Evolutionary conservation across 2,888 invertebrate species (phyloP).

Genomic region (Scotopteryx bipunctaria): DNA sequence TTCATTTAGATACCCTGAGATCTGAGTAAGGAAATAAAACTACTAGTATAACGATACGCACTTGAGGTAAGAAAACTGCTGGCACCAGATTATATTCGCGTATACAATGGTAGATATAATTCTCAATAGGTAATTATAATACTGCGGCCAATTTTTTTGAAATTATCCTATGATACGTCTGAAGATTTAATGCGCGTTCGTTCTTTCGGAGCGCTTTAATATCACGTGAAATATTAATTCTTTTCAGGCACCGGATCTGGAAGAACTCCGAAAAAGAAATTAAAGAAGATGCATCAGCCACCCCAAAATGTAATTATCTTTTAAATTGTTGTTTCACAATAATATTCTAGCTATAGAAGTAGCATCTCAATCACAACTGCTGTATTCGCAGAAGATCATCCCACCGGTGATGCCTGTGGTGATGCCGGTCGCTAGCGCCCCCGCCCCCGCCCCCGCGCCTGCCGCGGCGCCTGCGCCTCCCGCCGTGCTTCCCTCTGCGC

Average conservation of each 20-base stretch:
- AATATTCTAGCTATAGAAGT: neutral
- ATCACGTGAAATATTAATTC: conserved; percentile 34
- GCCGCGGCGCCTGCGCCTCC: neutral
- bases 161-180: neutral
- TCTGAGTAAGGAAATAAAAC: conserved; percentile 54
- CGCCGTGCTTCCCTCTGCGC: neutral
- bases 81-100: conserved; percentile 33
- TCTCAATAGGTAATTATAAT: neutral
- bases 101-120: neutral
- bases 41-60: conserved; percentile 37
- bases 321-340: conserved; percentile 10
- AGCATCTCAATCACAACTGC: neutral
- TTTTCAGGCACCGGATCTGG: conserved; percentile 68
- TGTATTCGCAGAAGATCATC: conserved; percentile 50
- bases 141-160: neutral
- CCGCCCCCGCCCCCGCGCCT: conserved; percentile 39
- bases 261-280: conserved; percentile 74
- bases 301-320: conserved; percentile 72
- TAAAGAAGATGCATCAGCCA: conserved; percentile 68
- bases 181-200: conserved; percentile 22
- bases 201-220: conserved; percentile 31
- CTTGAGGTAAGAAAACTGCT: conserved; percentile 32
- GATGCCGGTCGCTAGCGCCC: conserved; percentile 25
- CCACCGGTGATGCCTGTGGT: conserved; percentile 40
- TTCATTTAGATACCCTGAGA: conserved; percentile 80